Evolutionary conservation across 2,888 invertebrate species (phyloP).

Genomic region (Hesperia comma): DNA sequence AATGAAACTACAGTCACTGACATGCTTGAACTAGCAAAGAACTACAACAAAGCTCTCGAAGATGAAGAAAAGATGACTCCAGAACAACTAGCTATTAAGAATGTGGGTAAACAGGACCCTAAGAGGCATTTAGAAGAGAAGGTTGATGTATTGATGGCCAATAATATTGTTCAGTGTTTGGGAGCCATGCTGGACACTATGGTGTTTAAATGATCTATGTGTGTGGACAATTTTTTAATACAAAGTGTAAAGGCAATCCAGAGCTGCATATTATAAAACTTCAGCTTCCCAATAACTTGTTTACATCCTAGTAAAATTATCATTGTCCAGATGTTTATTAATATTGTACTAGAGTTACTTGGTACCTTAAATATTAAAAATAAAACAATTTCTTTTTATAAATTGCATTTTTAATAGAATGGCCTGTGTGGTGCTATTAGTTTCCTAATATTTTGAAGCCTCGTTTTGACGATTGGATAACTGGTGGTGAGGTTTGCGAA

Average conservation of each 20-base stretch:
- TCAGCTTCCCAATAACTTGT: conserved; percentile 52
- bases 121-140: conserved; percentile 99
- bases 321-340: conserved; percentile 30
- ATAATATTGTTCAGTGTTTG: conserved; percentile 98
- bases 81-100: conserved; percentile 99
- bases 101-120: conserved; percentile 99
- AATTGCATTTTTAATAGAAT: conserved; percentile 53
- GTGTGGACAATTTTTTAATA: conserved; percentile 50
- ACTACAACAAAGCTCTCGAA: conserved; percentile 98
- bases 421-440: conserved; percentile 67
- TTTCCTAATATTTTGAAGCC: conserved; percentile 57
- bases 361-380: conserved; percentile 62
- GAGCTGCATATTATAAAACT: conserved; percentile 63
- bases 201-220: conserved; percentile 77
- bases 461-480: conserved; percentile 59
- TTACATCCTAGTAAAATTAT: conserved; percentile 29
- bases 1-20: conserved; percentile 97
- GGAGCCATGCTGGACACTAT: conserved; percentile 96
- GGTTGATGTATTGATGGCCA: conserved; percentile 97
- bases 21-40: conserved; percentile 98
- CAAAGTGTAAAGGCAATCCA: conserved; percentile 58
- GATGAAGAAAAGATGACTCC: conserved; percentile 99
- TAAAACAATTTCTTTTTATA: conserved; percentile 65
- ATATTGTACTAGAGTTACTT: conserved; percentile 57
- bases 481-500: conserved; percentile 55